These are phyloP conservation scores for Zaprionus obscuricornis DNA, from an alignment of 2,888 invertebrate genomes.

Conservation along the genomic window DNA sequence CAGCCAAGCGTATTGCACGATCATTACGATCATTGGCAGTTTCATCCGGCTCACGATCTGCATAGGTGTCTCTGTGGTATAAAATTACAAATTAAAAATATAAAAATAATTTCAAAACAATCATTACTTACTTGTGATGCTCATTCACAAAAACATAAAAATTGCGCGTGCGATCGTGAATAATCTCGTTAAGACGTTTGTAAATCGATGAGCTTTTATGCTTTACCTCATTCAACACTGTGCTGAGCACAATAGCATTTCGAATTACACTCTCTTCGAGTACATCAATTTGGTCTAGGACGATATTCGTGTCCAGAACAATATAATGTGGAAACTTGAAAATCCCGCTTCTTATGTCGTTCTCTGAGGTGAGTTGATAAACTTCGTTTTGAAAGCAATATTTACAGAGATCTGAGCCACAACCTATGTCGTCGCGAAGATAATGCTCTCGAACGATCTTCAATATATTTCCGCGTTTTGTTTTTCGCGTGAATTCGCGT, in stretches of 20 bases:
- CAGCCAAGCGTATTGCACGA: slow-evolving; percentile 92
- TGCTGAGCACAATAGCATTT: slow-evolving; percentile 95
- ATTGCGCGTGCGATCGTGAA: slow-evolving; percentile 90
- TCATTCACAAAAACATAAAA: slow-evolving; percentile 98
- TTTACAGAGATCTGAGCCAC: slow-evolving; percentile 91
- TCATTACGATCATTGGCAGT: slow-evolving; percentile 95
- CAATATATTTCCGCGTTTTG: slow-evolving; percentile 93
- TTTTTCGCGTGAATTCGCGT: slow-evolving; percentile 94
- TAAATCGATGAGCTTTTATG: slow-evolving; percentile 94
- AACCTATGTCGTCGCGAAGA: slow-evolving; percentile 95
- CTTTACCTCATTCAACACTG: slow-evolving; percentile 95
- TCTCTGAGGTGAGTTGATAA: slow-evolving; percentile 85
- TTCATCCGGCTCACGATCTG: slow-evolving; percentile 92
- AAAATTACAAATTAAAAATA: no score
- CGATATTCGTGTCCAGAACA: slow-evolving; percentile 95
- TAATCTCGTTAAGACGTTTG: slow-evolving; percentile 93
- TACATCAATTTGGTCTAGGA: slow-evolving; percentile 97
- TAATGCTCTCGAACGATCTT: slow-evolving; percentile 98
- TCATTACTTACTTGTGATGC: slow-evolving; percentile 92
- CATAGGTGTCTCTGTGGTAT: slow-evolving; percentile 93
- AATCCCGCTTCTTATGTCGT: slow-evolving; percentile 81
- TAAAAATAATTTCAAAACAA: neutral
- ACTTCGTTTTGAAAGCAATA: slow-evolving; percentile 88
- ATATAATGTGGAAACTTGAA: slow-evolving; percentile 89
- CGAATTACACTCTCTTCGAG: slow-evolving; percentile 92